A percentile compares a stretch with the other conserved stretches of the same genome.
These are phyloP conservation scores for Datnioides undecimradiatus DNA, from an alignment of 2,113 vertebrate genomes.

Conservation along the genomic window DNA sequence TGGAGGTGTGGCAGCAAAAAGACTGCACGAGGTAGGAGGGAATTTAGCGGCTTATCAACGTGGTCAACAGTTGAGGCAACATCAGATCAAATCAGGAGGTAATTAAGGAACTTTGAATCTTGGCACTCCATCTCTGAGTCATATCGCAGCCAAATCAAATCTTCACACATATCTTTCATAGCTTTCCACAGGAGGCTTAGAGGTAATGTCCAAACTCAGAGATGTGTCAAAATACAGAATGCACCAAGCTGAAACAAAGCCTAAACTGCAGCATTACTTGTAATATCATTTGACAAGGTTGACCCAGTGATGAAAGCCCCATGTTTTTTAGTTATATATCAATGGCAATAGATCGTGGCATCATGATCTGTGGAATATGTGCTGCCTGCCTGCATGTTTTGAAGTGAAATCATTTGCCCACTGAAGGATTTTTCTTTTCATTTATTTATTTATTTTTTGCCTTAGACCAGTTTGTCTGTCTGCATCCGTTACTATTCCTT, in stretches of 20 bases:
- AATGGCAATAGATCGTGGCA: not conserved
- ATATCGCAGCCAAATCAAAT: too few species aligned
- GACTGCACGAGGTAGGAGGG: too few species aligned
- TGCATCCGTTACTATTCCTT: constrained; percentile 37
- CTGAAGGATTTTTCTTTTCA: constrained; percentile 51
- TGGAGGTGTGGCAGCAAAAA: too few species aligned
- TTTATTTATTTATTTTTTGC: too few species aligned
- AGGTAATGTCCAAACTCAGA: not conserved
- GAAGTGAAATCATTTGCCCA: constrained; percentile 41
- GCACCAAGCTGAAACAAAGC: not conserved
- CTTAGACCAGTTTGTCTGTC: constrained; percentile 28
- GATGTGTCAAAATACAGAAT: not conserved
- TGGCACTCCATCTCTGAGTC: too few species aligned
- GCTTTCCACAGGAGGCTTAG: not conserved
- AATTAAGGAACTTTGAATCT: too few species aligned
- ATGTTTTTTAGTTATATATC: not conserved
- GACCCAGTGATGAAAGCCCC: not conserved
- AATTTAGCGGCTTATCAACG: too few species aligned
- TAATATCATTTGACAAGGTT: not conserved
- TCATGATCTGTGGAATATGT: constrained; percentile 23
- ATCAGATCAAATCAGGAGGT: too few species aligned
- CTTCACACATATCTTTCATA: too few species aligned
- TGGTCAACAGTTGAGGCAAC: too few species aligned
- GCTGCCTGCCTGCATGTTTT: constrained; percentile 38
- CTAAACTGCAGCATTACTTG: not conserved